Base-by-base conservation (phyloP, 2,888 invertebrate genomes). In the Gnatocerus cornutus region DNA sequence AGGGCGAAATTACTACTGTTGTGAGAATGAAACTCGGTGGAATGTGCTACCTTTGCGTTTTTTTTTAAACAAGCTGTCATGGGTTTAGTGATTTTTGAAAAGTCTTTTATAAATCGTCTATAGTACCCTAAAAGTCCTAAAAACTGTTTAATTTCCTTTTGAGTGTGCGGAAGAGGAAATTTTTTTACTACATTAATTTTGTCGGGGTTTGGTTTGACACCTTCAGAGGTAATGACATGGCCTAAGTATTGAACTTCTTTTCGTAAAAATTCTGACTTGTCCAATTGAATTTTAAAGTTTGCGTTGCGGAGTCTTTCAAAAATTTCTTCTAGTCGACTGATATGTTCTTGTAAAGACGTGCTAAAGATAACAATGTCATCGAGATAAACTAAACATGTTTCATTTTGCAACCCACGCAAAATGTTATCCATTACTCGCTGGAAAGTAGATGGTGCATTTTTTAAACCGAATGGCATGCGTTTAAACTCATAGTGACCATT, bases 391-490 rank as follows among this genome's bases (percentile, higher is more conserved):
- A 74, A 63, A 29, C 75, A 73, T 14, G 67, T 71, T 48, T 73
- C 65, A 8, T 69, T 69, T 30, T 72, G 71, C 6, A 78, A 43
- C 0, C 69, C 76, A 13, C 67, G 10, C 4, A 80, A 58, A 5
- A 78, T 69, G 48, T 61, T 41, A 37, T 76, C 72, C 76, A 77
- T 79, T 0, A 75, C 33, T 5, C 75, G 14, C 62, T 77, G 76
- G 62, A 79, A 78, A 0, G 76, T 79, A 3, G 69, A 56, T 0
- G 76, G 77, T 1, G 77, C 74, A 45, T 75, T 76, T 70, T 76
- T 76, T 39, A 75, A 37, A 27, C 76, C 77, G 46, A 79, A 78
- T 0, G 75, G 75, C 77, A 80, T 78, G 12, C 77, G 37, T 3
- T 67, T 8, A 10, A 52, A 73, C 65, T 72, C 68, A 14, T 72